Evolutionary conservation across 2,888 invertebrate genomes (phyloP).

Genomic region (Eristalis arbustorum): DNA sequence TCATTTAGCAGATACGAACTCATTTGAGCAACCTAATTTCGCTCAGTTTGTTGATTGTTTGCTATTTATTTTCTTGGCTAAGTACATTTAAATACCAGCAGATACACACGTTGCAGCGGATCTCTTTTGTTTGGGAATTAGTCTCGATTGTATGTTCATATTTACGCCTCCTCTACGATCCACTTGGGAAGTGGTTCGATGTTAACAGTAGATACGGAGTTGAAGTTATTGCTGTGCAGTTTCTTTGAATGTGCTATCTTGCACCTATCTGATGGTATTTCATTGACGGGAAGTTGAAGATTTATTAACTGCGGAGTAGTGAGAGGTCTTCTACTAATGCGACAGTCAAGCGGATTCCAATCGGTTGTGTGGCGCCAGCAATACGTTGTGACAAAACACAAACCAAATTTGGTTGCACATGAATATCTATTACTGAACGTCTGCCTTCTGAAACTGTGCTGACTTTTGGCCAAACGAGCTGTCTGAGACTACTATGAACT

Average conservation of each 20-base stretch:
- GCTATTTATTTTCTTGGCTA: slow-evolving; percentile 60
- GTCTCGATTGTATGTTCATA: slow-evolving; percentile 26
- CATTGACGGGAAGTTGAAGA: not conserved
- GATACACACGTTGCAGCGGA: slow-evolving; percentile 33
- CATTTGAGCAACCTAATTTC: slow-evolving; percentile 53
- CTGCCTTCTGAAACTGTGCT: too few relatives aligned
- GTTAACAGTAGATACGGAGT: slow-evolving; percentile 27
- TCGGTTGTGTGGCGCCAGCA: too few relatives aligned
- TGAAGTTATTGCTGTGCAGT: slow-evolving; percentile 7
- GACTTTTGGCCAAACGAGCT: too few relatives aligned
- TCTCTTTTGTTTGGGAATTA: slow-evolving; percentile 50
- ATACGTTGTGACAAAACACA: too few relatives aligned
- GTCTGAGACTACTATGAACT: too few relatives aligned
- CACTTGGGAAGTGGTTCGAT: slow-evolving; percentile 10
- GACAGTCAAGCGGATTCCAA: not conserved
- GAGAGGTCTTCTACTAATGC: not conserved
- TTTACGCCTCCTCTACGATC: not conserved
- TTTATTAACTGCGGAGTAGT: not conserved
- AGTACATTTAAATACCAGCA: slow-evolving; percentile 39
- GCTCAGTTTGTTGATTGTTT: slow-evolving; percentile 55
- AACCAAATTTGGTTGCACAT: too few relatives aligned
- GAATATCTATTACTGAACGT: too few relatives aligned
- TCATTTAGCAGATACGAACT: not conserved
- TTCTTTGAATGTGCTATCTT: not conserved
- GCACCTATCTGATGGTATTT: not conserved